phyloP scores from a whole-genome alignment of 2,797 vertebrate genomes.

The Champsocephalus gunnari region DNA sequence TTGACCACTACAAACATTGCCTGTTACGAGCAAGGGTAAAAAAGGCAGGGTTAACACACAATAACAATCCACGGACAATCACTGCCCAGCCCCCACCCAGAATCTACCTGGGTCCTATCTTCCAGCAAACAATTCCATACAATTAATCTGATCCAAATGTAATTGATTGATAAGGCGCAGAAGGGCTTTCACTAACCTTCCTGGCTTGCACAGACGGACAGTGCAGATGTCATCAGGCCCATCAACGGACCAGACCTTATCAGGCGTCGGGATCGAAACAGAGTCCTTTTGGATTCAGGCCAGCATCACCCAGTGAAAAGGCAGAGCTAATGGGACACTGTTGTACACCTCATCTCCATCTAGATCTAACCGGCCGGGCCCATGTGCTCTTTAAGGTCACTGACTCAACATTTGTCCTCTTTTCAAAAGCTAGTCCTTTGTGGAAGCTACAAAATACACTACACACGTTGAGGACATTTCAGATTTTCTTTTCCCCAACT shows the following conservation, averaged over 20 bases:
- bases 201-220: constrained; percentile 71
- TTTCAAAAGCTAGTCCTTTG: constrained; percentile 49
- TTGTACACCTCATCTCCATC: constrained; percentile 83
- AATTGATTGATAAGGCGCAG: constrained; percentile 82
- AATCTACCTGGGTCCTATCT: constrained; percentile 72
- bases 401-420: constrained; percentile 64
- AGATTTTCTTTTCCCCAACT: neutral
- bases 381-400: constrained; percentile 81
- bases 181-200: constrained; percentile 57
- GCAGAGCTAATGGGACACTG: constrained; percentile 80
- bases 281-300: constrained; percentile 77
- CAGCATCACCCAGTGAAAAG: constrained; percentile 83
- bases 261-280: constrained; percentile 80
- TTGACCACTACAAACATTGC: constrained; percentile 10
- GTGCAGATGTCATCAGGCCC: constrained; percentile 81
- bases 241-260: constrained; percentile 79
- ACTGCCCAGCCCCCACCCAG: constrained; percentile 39
- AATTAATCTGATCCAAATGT: constrained; percentile 84
- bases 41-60: constrained; percentile 38
- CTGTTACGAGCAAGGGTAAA: constrained; percentile 60
- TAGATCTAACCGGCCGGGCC: constrained; percentile 81
- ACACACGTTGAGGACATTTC: constrained; percentile 5
- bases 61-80: constrained; percentile 34
- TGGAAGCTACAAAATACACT: constrained; percentile 22
- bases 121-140: constrained; percentile 78